Percentiles rank a stretch among this genome's conserved stretches.
Conservation (phyloP, 2,113 vertebrate species). For the Syrmaticus mikado region DNA sequence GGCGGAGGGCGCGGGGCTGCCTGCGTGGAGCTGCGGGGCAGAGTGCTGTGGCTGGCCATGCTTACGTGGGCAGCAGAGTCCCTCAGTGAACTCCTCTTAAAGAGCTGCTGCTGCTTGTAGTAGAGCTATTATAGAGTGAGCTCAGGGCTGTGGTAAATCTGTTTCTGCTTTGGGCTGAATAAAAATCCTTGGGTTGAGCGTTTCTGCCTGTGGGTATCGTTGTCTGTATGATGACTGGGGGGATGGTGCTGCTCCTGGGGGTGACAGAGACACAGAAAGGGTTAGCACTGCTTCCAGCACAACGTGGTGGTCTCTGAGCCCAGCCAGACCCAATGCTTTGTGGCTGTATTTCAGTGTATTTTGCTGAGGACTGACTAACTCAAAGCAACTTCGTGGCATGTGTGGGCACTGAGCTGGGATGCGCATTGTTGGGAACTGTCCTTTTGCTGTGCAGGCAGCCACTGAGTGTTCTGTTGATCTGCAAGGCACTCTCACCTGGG, state of each 20-base stretch:
- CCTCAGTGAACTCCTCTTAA: accelerated
- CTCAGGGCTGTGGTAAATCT: background rate
- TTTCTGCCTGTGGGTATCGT: background rate
- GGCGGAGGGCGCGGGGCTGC: background rate
- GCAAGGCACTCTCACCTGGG: background rate
- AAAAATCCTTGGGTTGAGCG: accelerated
- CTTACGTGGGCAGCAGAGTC: background rate
- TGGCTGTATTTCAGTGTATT: accelerated
- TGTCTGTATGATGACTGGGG: background rate
- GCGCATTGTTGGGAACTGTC: background rate
- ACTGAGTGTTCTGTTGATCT: background rate
- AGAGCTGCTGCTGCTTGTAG: background rate
- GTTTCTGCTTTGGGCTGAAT: accelerated
- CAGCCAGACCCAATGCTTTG: accelerated
- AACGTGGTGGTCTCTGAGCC: accelerated
- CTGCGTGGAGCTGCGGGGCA: background rate
- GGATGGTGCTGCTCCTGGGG: background rate
- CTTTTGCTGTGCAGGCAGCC: accelerated
- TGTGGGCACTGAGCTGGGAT: accelerated
- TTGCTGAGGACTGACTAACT: background rate
- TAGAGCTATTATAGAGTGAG: accelerated
- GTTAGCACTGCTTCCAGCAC: accelerated
- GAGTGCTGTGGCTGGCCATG: accelerated
- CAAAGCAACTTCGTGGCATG: accelerated
- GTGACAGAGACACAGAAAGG: accelerated